Base-by-base conservation (phyloP, 2,888 invertebrate species). In the Lampropteryx suffumata region DNA sequence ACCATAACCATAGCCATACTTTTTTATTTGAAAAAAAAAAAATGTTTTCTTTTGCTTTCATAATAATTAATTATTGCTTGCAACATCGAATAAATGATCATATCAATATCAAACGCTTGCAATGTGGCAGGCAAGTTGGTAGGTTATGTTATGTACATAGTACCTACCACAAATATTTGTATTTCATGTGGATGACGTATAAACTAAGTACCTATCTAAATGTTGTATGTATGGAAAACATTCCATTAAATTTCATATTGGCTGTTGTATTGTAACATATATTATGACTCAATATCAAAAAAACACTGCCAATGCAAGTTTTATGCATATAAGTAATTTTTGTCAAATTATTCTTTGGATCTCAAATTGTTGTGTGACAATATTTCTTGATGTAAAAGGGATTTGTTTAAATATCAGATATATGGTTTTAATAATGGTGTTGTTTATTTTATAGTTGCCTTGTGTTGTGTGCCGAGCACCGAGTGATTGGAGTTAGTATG, bases 401-500 rank as follows among this genome's bases (percentile, higher is more conserved):
- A 46, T 43, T 44, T 44, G n/a, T n/a, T n/a, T n/a, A n/a, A n/a
- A n/a, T n/a, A n/a, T n/a, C n/a, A n/a, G n/a, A n/a, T n/a, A 27
- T 47, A 41, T 37, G 17, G 35, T 32, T 41, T 32, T 17, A 28
- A 48, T 35, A 14, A 32, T 17, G 13, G 34, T 39, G 28, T 10
- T 36, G 11, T 24, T 49, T 54, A 32, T 39, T 45, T 27, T 37
- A 58, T 50, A 61, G 53, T 61, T 58, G 64, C 62, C 62, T 61
- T 52, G 56, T 55, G 52, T 59, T 50, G 57, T 60, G 62, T 57
- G 58, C 58, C 42, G 53, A 59, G 58, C 62, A 61, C 61, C 41
- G 52, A 40, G 48, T 51, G 55, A 49, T 62, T 64, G 61, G 56
- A 61, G 55, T 61, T 56, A 74, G 80, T 76, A 82, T 83, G 86